phyloP scores from a whole-genome alignment of 2,113 vertebrate genomes.

The Leucoraja erinaceus region DNA sequence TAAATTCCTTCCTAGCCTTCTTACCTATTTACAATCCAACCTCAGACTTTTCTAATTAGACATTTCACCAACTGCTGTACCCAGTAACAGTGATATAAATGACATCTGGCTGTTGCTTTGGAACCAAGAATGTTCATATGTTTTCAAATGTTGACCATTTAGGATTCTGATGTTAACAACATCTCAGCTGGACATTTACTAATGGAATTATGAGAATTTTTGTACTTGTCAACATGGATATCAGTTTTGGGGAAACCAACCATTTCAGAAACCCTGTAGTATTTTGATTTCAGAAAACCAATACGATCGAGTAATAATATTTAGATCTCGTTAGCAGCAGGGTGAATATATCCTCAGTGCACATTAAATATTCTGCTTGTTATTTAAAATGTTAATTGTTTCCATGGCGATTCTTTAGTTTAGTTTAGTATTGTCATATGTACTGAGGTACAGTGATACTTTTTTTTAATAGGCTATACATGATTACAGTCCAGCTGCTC shows the following conservation, averaged over 20 bases:
- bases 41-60: too few species aligned
- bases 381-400: too few species aligned
- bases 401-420: too few species aligned
- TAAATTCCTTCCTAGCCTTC: too few species aligned
- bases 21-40: too few species aligned
- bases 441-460: too few species aligned
- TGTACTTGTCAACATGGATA: background rate
- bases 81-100: background rate
- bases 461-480: too few species aligned
- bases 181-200: background rate
- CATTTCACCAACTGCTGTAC: background rate
- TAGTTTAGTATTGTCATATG: too few species aligned
- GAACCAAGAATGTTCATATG: background rate
- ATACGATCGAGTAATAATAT: background rate
- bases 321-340: background rate
- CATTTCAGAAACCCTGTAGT: too few species aligned
- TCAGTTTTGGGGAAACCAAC: slow-evolving; percentile 20
- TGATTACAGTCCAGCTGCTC: too few species aligned
- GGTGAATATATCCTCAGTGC: background rate
- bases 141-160: background rate
- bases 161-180: background rate
- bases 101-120: background rate
- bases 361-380: background rate
- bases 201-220: background rate
- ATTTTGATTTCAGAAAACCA: background rate